Evolutionary conservation across 2,113 vertebrate genomes (phyloP), one percentile per base, ranked within the genome.

Genomic region (Macaca mulatta): DNA sequence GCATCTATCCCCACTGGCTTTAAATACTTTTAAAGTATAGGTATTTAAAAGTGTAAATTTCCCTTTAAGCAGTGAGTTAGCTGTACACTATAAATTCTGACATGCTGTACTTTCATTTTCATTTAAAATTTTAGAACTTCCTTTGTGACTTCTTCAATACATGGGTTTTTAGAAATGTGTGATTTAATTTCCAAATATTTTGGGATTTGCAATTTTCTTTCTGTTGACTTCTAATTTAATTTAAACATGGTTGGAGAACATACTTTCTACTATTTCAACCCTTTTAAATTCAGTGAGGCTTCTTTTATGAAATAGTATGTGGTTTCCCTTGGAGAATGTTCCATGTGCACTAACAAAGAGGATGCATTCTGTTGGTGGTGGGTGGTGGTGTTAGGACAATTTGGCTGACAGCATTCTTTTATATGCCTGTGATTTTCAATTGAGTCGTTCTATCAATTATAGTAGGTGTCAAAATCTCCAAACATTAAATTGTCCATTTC

Each of bases 111-210:
- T 67, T 74, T 72, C 13, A 45, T 61, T 81, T 75, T 85, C 70
- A 59, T 50, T 59, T 83, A 69, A 88, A 75, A 78, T 45, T 91
- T 93, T 85, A 52, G n/a, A 90, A 74, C 55, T 52, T 94, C 74
- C 43, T 10, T 84, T 86, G 81, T 45, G 17, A 45, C 55, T 72
- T 72, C 74, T 50, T 72, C n/a, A 93, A 77, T 43, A 38, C 18
- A 67, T 40, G n/a, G 45, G 11, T 35, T 64, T 50, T 78, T 69
- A 57, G 8, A 83, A 92, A 59, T 81, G 40, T 77, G 40, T 40
- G 6, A 27, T 9, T 77, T 70, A 85, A 72, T 79, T 89, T 89
- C 43, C 22, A 79, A 43, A 14, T 67, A 90, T 80, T 96, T 89
- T 12, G 27, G 14, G 32, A 77, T 27, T 81, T 90, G 59, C 30